Conservation (phyloP, 2,113 vertebrate genomes). For the Corythoichthys haematopterus region DNA sequence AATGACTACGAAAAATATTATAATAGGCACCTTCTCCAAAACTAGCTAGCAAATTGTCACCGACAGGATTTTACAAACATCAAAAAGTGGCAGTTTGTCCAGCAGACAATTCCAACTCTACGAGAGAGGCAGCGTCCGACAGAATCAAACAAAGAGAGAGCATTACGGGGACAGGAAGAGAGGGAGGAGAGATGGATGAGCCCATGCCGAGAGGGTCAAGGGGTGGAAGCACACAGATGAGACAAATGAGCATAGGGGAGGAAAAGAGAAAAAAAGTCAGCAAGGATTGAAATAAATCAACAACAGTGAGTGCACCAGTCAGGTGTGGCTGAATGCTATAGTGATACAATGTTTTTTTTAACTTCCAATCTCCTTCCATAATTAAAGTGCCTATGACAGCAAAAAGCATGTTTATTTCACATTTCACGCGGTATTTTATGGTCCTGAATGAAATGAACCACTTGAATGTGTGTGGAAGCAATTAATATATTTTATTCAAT, state of each 20-base stretch:
- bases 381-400: not conserved
- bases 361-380: too few relatives aligned
- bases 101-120: conserved; percentile 13
- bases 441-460: too few relatives aligned
- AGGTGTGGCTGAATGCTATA: not conserved
- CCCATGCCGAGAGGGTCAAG: conserved; percentile 35
- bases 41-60: conserved; percentile 3
- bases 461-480: too few relatives aligned
- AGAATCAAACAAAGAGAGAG: conserved; percentile 36
- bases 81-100: conserved; percentile 28
- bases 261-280: not conserved
- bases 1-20: not conserved
- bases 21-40: not conserved
- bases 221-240: conserved; percentile 19
- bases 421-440: too few relatives aligned
- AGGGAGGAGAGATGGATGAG: conserved; percentile 40
- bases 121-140: conserved; percentile 25
- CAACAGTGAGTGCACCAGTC: conserved; percentile 13
- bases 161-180: conserved; percentile 53
- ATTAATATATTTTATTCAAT: too few relatives aligned
- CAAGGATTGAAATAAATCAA: conserved; percentile 23
- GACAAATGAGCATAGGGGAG: conserved; percentile 35
- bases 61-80: not conserved
- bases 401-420: too few relatives aligned
- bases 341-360: not conserved